These are phyloP conservation scores for Drosophila subsilvestris DNA, from an alignment of 2,888 invertebrate species.

Conservation along the genomic window DNA sequence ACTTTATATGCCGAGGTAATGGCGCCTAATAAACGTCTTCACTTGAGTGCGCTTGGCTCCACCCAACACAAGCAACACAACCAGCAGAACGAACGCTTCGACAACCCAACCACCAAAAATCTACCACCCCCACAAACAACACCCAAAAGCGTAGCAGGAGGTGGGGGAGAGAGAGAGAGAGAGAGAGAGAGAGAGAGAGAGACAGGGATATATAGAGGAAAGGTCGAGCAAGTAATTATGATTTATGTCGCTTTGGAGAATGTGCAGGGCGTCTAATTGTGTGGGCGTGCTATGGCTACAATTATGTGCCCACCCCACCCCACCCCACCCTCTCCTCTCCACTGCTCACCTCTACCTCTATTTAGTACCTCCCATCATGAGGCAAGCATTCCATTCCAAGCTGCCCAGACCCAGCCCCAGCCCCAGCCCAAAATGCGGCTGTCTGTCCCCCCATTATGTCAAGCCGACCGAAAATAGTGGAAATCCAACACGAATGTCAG, in stretches of 20 bases:
- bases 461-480: slow-evolving; percentile 55
- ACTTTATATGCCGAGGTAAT: slow-evolving; percentile 71
- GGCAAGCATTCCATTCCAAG: not conserved
- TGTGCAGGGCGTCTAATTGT: slow-evolving; percentile 67
- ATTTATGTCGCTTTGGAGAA: slow-evolving; percentile 65
- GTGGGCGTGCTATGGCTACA: slow-evolving; percentile 56
- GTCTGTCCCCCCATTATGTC: slow-evolving; percentile 25
- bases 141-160: slow-evolving; percentile 17
- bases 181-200: not conserved
- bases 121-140: not conserved
- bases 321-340: slow-evolving; percentile 32
- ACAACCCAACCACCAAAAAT: not conserved
- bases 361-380: not conserved
- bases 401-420: not conserved
- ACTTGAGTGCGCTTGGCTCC: slow-evolving; percentile 58
- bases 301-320: slow-evolving; percentile 55
- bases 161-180: not conserved
- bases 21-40: slow-evolving; percentile 74
- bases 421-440: not conserved
- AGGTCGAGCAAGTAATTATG: slow-evolving; percentile 65
- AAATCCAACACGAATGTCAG: slow-evolving; percentile 62
- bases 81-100: not conserved
- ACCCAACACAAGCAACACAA: slow-evolving; percentile 1
- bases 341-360: not conserved
- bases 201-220: slow-evolving; percentile 5